These are phyloP conservation scores for Semnopithecus entellus DNA, from an alignment of 2,113 vertebrate genomes.

Conservation along the genomic window DNA sequence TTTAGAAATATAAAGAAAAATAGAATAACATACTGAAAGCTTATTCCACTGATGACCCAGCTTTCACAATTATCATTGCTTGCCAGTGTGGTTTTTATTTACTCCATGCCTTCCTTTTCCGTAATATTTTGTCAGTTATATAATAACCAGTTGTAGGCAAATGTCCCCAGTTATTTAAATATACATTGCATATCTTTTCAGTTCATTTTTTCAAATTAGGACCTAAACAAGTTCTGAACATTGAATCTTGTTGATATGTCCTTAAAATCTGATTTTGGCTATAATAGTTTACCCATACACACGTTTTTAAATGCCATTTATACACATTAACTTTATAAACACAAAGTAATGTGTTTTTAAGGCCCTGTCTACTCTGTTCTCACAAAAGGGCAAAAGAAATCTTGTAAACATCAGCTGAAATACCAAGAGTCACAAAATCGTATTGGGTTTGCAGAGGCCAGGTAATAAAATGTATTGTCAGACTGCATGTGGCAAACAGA, in stretches of 20 bases:
- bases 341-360: not conserved
- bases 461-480: not conserved
- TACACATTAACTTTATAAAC: not conserved
- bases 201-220: slow-evolving; percentile 5
- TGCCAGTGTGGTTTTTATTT: not conserved
- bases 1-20: not conserved
- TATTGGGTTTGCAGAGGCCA: not conserved
- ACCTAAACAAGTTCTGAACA: slow-evolving; percentile 10
- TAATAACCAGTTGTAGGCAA: not conserved
- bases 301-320: not conserved
- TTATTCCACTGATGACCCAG: not conserved
- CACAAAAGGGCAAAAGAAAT: not conserved
- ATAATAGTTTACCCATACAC: not conserved
- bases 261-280: slow-evolving; percentile 7
- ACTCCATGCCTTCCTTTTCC: not conserved
- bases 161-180: not conserved
- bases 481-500: not conserved
- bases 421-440: not conserved
- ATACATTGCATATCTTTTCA: not conserved
- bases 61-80: not conserved
- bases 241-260: not conserved
- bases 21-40: not conserved
- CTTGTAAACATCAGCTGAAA: not conserved
- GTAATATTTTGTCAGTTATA: not conserved
- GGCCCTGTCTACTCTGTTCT: not conserved